These are phyloP conservation scores for Archaeoteleia sp. DNA, from an alignment of 2,888 invertebrate species.

Conservation along the genomic window DNA sequence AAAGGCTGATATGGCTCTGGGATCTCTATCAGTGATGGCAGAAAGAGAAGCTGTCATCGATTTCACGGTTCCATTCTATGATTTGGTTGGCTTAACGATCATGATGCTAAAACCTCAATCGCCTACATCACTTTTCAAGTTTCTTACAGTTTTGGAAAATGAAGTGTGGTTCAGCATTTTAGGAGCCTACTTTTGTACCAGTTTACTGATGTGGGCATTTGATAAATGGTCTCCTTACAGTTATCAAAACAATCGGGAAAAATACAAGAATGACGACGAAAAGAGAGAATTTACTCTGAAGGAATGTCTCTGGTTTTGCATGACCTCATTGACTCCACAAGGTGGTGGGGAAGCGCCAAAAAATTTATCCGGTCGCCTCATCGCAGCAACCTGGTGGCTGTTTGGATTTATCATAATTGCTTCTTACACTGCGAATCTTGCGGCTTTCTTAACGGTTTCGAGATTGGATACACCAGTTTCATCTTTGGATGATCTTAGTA, in stretches of 20 bases:
- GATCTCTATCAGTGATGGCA: conserved; percentile 97
- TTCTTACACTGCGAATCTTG: conserved; percentile 98
- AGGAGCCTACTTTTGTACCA: conserved; percentile 95
- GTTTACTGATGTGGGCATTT: conserved; percentile 95
- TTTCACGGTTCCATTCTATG: conserved; percentile 98
- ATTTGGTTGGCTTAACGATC: conserved; percentile 97
- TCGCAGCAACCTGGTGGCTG: conserved; percentile 99
- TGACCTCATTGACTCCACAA: conserved; percentile 97
- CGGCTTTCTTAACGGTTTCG: conserved; percentile 96
- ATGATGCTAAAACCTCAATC: conserved; percentile 93
- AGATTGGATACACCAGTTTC: conserved; percentile 94
- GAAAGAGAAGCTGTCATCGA: conserved; percentile 97
- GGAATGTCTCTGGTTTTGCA: conserved; percentile 99
- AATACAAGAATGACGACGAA: conserved; percentile 94
- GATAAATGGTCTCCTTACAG: conserved; percentile 98
- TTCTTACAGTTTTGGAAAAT: conserved; percentile 95
- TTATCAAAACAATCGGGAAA: conserved; percentile 94
- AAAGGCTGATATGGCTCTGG: conserved; percentile 94
- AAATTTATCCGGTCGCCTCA: conserved; percentile 94
- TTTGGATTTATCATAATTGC: conserved; percentile 99
- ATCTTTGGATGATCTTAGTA: conserved; percentile 94
- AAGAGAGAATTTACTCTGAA: conserved; percentile 95
- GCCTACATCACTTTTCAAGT: conserved; percentile 95
- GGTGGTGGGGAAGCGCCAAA: conserved; percentile 97
- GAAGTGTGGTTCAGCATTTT: conserved; percentile 98